These are phyloP conservation scores for Hiodon alosoides DNA, from an alignment of 2,113 vertebrate species.

Conservation along the genomic window DNA sequence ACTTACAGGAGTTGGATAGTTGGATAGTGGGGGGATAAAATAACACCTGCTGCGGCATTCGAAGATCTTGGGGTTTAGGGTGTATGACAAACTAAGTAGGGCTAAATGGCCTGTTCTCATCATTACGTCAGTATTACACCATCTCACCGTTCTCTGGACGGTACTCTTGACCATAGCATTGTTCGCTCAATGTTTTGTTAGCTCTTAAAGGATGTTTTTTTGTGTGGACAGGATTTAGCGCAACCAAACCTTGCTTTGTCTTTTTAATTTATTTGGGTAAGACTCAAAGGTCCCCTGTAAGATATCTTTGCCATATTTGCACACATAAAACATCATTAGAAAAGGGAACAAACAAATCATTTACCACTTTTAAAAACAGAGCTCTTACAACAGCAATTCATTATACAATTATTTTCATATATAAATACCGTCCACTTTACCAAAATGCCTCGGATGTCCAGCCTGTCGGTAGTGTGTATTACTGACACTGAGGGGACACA, in stretches of 20 bases:
- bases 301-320: neutral
- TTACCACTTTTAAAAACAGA: neutral
- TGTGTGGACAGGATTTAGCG: neutral
- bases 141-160: no score
- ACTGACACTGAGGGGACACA: neutral
- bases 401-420: neutral
- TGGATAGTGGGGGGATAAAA: no score
- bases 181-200: no score
- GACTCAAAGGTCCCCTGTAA: neutral
- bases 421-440: neutral
- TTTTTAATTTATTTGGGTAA: neutral
- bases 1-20: no score
- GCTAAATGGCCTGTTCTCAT: no score
- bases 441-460: neutral
- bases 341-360: neutral
- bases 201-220: no score
- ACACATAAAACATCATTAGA: neutral
- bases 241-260: neutral
- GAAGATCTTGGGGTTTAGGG: no score
- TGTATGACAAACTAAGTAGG: no score
- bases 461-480: neutral
- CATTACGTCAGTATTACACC: no score
- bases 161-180: no score
- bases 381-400: neutral
- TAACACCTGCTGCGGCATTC: no score